Evolutionary conservation across 2,113 vertebrate species (phyloP).

Genomic region (Xenotilapia leptura): DNA sequence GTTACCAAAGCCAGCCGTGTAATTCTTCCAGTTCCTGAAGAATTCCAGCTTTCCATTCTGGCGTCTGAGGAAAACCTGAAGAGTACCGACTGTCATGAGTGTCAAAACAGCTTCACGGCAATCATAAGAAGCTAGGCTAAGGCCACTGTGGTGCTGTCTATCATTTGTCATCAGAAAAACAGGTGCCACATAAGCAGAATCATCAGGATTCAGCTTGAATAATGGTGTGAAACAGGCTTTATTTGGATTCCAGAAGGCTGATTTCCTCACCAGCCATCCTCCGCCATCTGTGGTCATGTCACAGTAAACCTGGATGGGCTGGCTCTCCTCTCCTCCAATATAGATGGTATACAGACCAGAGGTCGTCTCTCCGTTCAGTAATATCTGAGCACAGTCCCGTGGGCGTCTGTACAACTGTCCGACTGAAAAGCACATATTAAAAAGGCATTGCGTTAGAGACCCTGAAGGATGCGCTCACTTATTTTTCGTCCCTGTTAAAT

Average conservation of each 20-base stretch:
- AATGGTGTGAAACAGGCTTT: background rate
- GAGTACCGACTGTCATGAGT: background rate
- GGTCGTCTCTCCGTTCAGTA: constrained; percentile 82
- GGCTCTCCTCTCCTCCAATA: constrained; percentile 76
- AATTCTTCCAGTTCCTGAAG: constrained; percentile 90
- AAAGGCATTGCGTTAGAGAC: background rate
- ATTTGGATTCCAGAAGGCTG: background rate
- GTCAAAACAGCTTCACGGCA: background rate
- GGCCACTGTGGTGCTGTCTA: background rate
- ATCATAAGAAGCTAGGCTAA: background rate
- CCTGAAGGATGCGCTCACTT: background rate
- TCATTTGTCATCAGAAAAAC: background rate
- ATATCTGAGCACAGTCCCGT: constrained; percentile 85
- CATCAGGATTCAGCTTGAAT: background rate
- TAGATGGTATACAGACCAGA: constrained; percentile 87
- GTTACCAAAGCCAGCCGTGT: constrained; percentile 85
- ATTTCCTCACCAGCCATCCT: constrained; percentile 86
- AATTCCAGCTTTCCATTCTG: constrained; percentile 87
- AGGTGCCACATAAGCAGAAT: background rate
- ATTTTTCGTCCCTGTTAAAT: background rate
- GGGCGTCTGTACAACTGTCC: constrained; percentile 79
- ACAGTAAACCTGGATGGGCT: constrained; percentile 84
- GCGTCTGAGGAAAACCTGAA: constrained; percentile 89
- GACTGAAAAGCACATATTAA: constrained; percentile 18
- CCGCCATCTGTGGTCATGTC: constrained; percentile 92